Base-by-base conservation (phyloP, 2,888 invertebrate species). In the Cynaeus angustus region DNA sequence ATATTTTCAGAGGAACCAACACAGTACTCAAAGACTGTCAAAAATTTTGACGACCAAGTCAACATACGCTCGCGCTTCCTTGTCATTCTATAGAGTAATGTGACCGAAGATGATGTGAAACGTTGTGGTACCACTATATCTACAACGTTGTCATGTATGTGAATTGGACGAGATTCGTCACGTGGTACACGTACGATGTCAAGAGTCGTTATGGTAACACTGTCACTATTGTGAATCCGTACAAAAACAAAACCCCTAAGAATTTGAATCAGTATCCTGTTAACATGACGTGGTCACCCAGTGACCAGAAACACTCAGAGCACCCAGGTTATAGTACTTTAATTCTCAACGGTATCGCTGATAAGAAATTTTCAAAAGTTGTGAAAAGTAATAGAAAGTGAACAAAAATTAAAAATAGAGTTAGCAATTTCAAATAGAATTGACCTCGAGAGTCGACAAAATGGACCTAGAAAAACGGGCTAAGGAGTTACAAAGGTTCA, bases 111-210 rank as follows among this genome's bases (percentile, higher is more conserved):
- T 28, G 30, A 45, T 1, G 10, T 46, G 10, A 46, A 46, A 45
- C 43, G 26, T 14, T 45, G n/a, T 59, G 43, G 45, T 9, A 6
- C 8, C 7, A 12, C 8, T 59, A 45, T 26, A 16, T 59, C 30
- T 59, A 45, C 14, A 46, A 59, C 16, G 59, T 46, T 9, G 59
- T 59, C 4, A 10, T 46, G 4, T 45, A 45, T n/a, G 9, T 13
- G 1, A 59, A 59, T 59, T 58, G 41, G 43, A 30, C 45, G 3
- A 12, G 7, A 16, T 59, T 59, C 14, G 33, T 59, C 46, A 59
- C 59, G 28, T 59, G 59, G 59, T 59, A 59, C 13, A 45, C 59
- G 4, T 59, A 59, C 33, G 13, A 28, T 13, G 13, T 16, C 12
- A 14, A n/a, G 0, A 56, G 16, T 10, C 0, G 10, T 4, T 56